Evolutionary conservation across 1,140 invertebrate genomes (phyloP).

Genomic region (Atta cephalotes): DNA sequence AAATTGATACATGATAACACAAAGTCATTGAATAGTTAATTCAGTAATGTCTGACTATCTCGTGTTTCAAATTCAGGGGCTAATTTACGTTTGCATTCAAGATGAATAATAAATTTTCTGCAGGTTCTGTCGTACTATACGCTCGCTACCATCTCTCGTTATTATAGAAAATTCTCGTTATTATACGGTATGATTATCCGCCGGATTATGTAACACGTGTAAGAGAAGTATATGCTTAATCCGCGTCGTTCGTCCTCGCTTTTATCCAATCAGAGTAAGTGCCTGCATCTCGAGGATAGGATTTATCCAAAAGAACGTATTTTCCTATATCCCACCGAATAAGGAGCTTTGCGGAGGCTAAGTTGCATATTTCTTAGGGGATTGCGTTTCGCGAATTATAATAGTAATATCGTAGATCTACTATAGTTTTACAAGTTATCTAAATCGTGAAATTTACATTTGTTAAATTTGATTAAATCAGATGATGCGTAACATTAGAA

Average conservation of each 20-base stretch:
- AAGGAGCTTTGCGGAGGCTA: conserved; percentile 30
- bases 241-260: conserved; percentile 43
- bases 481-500: background rate
- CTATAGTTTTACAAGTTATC: background rate
- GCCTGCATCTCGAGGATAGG: conserved; percentile 33
- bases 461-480: background rate
- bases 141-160: background rate
- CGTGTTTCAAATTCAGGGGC: background rate
- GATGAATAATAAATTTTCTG: conserved; percentile 17
- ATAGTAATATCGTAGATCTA: background rate
- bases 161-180: conserved; percentile 51
- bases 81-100: conserved; percentile 9
- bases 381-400: conserved; percentile 25
- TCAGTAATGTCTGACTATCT: background rate
- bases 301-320: conserved; percentile 28
- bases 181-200: conserved; percentile 19
- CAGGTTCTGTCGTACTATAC: background rate
- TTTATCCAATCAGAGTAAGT: conserved; percentile 54
- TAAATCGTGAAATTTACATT: conserved; percentile 4
- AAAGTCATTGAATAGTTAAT: background rate
- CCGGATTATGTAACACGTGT: conserved; percentile 49
- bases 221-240: conserved; percentile 46
- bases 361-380: conserved; percentile 27
- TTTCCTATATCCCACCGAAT: conserved; percentile 23
- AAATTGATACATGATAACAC: background rate